These are phyloP conservation scores for Salvelinus alpinus DNA, from an alignment of 2,113 vertebrate genomes.

Conservation along the genomic window DNA sequence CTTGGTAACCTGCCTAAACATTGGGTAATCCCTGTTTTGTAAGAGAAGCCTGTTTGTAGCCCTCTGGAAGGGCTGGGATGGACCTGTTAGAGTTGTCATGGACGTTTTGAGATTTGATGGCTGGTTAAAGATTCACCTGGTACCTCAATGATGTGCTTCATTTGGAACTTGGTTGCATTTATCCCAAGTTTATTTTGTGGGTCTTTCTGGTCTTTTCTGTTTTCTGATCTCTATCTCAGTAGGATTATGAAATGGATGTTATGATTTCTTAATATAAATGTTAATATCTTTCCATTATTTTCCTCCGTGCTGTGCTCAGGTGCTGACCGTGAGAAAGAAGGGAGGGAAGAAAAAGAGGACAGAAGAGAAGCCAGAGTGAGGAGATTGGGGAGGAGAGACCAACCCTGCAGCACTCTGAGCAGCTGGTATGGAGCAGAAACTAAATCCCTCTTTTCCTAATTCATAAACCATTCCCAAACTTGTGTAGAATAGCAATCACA, in stretches of 20 bases:
- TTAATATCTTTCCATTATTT: constrained; percentile 9
- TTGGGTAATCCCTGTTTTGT: not conserved
- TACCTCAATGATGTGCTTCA: not conserved
- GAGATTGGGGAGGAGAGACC: constrained; percentile 56
- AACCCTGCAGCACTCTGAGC: constrained; percentile 51
- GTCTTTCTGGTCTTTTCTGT: not conserved
- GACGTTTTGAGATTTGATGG: not conserved
- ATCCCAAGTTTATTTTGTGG: no score
- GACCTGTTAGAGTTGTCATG: not conserved
- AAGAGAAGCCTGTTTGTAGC: constrained; percentile 37
- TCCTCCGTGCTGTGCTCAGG: constrained; percentile 39
- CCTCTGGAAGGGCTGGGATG: not conserved
- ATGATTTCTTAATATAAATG: not conserved
- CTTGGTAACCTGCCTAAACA: constrained; percentile 46
- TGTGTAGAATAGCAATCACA: constrained; percentile 48
- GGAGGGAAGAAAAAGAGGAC: constrained; percentile 34
- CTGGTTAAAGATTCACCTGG: not conserved
- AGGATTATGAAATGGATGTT: constrained; percentile 4
- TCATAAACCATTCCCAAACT: constrained; percentile 59
- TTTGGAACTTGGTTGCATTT: no score
- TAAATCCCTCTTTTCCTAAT: constrained; percentile 57
- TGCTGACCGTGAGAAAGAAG: constrained; percentile 42
- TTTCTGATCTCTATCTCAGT: not conserved
- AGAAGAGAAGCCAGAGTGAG: constrained; percentile 43
- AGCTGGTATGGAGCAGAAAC: constrained; percentile 68